Base-by-base conservation (phyloP, 53 echinoderm and acorn worm species). In the Crossaster papposus region DNA sequence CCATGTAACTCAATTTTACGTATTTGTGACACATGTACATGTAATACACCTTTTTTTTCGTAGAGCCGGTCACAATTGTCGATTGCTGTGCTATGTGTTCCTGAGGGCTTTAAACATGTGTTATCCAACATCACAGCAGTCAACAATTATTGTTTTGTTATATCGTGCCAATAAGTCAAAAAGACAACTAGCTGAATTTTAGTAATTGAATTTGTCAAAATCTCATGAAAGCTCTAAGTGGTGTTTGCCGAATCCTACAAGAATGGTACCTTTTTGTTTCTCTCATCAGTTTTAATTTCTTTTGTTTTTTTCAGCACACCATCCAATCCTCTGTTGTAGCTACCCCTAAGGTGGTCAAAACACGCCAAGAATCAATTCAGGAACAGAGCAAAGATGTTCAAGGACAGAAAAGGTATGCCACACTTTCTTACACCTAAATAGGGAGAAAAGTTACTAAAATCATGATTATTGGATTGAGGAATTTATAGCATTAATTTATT, bases 291-390 rank as follows among this genome's bases (percentile, higher is more conserved):
- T 5, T 44, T 44, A 58, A 2, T 58, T 74, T 51, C 33, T 24
- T 35, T 70, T 36, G 13, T 4, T 31, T 28, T 22, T 79, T 70
- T 29, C 92, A 98, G 98, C 98, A 96, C 80, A 82, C 92, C 78
- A 80, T 98, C 81, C 95, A 95, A 90, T 98, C 98, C 89, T 98
- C 96, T 90, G 98, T 98, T 63, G 98, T 98, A 92, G 94, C 98
- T 90, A 93, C 98, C 80, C 91, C 92, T 53, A 82, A 73, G 55
- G 83, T 92, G 29, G 81, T 90, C 32, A 91, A 89, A 72, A 94
- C 98, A 23, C 89, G 98, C 12, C 93, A 98, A 85, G 96, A 98
- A 55, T 93, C 92, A 54, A 94, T 98, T 31, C 81, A 94, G 88
- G 98, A 98, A 24, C 92, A 89, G 74, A 90, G 82, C 68, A 93